Evolutionary conservation across 2,888 invertebrate genomes (phyloP), one percentile per base, ranked within the genome.

Genomic region (Ecliptopera silaceata): DNA sequence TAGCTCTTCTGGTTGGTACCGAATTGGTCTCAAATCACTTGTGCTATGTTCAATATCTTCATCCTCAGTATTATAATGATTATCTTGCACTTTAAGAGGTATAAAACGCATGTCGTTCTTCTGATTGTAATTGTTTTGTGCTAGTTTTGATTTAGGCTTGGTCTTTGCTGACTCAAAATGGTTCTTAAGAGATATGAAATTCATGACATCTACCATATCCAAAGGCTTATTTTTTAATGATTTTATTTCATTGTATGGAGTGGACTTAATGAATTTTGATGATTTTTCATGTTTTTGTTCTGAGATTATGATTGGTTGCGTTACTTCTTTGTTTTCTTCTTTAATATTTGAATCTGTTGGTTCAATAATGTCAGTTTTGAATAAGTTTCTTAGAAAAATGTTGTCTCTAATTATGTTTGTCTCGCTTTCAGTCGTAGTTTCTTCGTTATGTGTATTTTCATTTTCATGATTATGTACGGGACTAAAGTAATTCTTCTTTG

Each of bases 81-180:
- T 66, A 22, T 77, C 67, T 43, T 78, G 71, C 15, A 66, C 66
- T 43, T 78, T 71, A n/a, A 66, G 54, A 15, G 76, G 78, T 36
- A 72, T 72, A 32, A 69, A 74, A 41, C 74, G 70, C 45, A 71
- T 68, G 63, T 82, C 78, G 48, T 71, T 75, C 43, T 66, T 79
- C 46, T 72, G 74, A 52, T 76, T 76, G 18, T 68, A 63, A 55
- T 72, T 77, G 48, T 43, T 61, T 48, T 22, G 48, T 26, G 43
- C 39, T 5, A 32, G 34, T 66, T 77, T 80, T 12, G 80, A 71
- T 59, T 77, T 80, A n/a, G 80, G 71, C 59, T 77, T 84, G 29
- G 86, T 63, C 74, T 85, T 90, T 52, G 62, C 76, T 0, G 89
- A 84, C 68, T 91, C 91, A 53, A 91, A 91, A 43, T 84, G 72